Base-by-base conservation (phyloP, 2,888 invertebrate species). In the Gastracanthus pulcherrimus region DNA sequence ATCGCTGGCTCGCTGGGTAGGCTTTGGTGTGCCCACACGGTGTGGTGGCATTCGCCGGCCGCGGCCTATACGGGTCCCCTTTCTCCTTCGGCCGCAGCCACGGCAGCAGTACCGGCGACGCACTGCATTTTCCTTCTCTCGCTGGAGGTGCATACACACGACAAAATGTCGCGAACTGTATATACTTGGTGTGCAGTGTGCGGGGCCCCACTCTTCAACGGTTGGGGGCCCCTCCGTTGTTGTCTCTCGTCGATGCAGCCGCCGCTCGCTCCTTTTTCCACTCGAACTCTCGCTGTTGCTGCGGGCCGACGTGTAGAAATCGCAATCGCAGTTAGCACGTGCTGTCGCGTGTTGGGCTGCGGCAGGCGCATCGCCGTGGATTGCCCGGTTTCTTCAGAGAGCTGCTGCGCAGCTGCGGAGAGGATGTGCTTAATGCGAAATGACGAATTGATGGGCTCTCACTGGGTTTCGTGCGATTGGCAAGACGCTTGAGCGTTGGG, bases 161-260 rank as follows among this genome's bases (percentile, higher is more conserved):
- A 62, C 62, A 11, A 77, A 77, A 77, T 77, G 60, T 62, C 69
- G 70, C 60, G 26, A 19, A 51, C 51, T n/a, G n/a, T n/a, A n/a
- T n/a, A n/a, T n/a, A n/a, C 26, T 69, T 19, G 38, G 26, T 48
- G 48, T 26, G 75, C 19, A 51, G 23, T 7, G n/a, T n/a, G n/a
- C n/a, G 9, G 3, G 29, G 55, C 41, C 51, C 38, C 41, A 67
- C 29, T n/a, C n/a, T n/a, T n/a, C n/a, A n/a, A 31, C 31, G 29
- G 7, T 13, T 16, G 9, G 9, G 5, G 11, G 16, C 41, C 62
- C 31, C 3, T 31, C 34, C 19, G 31, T 23, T 11, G 41, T 11
- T 23, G n/a, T n/a, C n/a, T n/a, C n/a, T n/a, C n/a, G n/a, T 13
- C 11, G 23, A 16, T 67, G 19, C n/a, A 23, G 11, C n/a, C 4